Evolutionary conservation across 2,797 vertebrate species (phyloP).

Genomic region (Pseudochaenichthys georgianus): DNA sequence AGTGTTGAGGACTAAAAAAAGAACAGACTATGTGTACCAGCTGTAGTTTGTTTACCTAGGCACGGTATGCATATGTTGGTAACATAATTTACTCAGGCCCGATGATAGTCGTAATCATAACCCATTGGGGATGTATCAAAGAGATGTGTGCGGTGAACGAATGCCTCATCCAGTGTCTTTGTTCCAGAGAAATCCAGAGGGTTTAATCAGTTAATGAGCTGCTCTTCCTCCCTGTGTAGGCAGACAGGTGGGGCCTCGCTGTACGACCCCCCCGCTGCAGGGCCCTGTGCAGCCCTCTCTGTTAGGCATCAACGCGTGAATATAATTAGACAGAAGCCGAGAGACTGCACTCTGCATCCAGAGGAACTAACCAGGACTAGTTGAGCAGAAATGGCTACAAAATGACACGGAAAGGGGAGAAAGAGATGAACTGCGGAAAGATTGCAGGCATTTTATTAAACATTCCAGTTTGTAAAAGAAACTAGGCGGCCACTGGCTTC

Average conservation of each 20-base stretch:
- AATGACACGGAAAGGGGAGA: constrained; percentile 7
- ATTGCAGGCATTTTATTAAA: neutral
- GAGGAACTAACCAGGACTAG: constrained; percentile 8
- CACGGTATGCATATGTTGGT: no score
- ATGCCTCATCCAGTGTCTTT: neutral
- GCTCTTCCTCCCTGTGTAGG: neutral
- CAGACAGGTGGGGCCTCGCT: constrained; percentile 12
- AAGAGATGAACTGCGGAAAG: constrained; percentile 4
- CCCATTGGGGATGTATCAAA: neutral
- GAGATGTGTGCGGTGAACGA: neutral
- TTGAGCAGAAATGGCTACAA: constrained; percentile 22
- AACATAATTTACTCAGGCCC: no score
- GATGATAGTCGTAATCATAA: neutral
- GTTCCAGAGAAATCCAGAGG: neutral
- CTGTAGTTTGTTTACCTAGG: no score
- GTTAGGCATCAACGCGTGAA: constrained; percentile 47
- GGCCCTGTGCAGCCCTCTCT: constrained; percentile 23
- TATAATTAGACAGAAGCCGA: constrained; percentile 46
- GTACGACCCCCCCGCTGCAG: constrained; percentile 16
- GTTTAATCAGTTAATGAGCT: constrained; percentile 6
- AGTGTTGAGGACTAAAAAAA: no score
- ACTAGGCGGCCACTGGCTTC: no score
- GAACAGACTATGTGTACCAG: no score
- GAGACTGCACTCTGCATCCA: constrained; percentile 10
- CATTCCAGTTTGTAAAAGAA: neutral